Evolutionary conservation across 2,888 invertebrate species (phyloP).

Genomic region (Mechanitis mazaeus): DNA sequence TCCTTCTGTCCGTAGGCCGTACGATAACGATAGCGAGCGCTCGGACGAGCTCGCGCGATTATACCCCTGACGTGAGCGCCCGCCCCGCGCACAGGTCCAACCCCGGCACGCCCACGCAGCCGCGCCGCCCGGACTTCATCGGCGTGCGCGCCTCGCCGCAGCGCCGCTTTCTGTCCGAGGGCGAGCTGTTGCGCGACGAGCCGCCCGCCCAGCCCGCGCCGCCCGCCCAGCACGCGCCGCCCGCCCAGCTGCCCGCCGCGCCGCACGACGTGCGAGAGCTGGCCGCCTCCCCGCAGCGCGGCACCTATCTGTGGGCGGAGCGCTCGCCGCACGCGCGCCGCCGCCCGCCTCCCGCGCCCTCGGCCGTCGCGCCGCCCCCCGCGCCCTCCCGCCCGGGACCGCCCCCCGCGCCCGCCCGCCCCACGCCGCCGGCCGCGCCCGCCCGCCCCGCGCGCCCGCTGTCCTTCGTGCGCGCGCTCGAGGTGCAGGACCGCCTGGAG

Average conservation of each 20-base stretch:
- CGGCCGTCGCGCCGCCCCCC: slow-evolving; percentile 40
- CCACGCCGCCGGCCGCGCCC: slow-evolving; percentile 71
- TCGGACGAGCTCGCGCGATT: slow-evolving; percentile 75
- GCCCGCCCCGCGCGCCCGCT: slow-evolving; percentile 81
- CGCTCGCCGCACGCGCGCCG: slow-evolving; percentile 54
- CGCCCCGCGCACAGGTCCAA: slow-evolving; percentile 85
- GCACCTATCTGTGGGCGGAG: slow-evolving; percentile 75
- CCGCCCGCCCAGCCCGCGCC: slow-evolving; percentile 80
- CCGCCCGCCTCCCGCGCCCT: slow-evolving; percentile 46
- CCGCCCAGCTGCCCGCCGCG: slow-evolving; percentile 74
- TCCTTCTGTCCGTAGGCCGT: slow-evolving; percentile 77
- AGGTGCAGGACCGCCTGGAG: slow-evolving; percentile 93
- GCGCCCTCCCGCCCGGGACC: slow-evolving; percentile 75
- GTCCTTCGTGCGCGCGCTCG: slow-evolving; percentile 91
- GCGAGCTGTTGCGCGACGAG: slow-evolving; percentile 86
- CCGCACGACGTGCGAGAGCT: slow-evolving; percentile 90
- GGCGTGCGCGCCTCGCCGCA: slow-evolving; percentile 85
- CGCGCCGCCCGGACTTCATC: slow-evolving; percentile 91
- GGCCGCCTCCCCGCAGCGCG: slow-evolving; percentile 90
- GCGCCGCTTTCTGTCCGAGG: slow-evolving; percentile 87
- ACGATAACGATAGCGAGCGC: slow-evolving; percentile 74
- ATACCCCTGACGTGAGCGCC: slow-evolving; percentile 73
- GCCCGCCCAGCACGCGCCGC: slow-evolving; percentile 81
- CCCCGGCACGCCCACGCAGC: slow-evolving; percentile 94
- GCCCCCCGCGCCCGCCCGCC: slow-evolving; percentile 64